Evolutionary conservation across 2,888 invertebrate genomes (phyloP), one percentile per base, ranked within the genome.

Genomic region (Aphodius granarius): DNA sequence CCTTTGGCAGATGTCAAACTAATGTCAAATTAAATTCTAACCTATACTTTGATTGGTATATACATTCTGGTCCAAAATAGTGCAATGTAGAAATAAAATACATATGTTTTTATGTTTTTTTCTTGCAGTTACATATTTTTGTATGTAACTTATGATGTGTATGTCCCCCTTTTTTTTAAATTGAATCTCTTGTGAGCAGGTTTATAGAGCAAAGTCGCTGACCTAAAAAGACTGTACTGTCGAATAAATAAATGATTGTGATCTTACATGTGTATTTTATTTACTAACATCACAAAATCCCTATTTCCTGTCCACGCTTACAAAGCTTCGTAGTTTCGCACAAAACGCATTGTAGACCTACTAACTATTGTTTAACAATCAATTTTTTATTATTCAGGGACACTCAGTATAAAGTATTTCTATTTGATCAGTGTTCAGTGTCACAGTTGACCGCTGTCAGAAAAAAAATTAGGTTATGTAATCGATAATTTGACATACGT

Each of bases 51-150:
- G n/a, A n/a, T n/a, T n/a, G n/a, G n/a, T n/a, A n/a, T n/a, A n/a
- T n/a, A n/a, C n/a, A n/a, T n/a, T n/a, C n/a, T 23, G 23, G 23
- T 23, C 13, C 6, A 43, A 43, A 43, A 43, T 6, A 6, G 43
- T 43, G 43, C 0, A 43, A 43, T 43, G 43, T 43, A 43, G 43
- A 9, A 43, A 66, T 73, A 43, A 66, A 73, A 73, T 73, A 66
- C 73, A 73, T 73, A 66, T 73, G 73, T 73, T 65, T 66, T 66
- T 43, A 6, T 23, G 43, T 73, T 23, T 64, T 66, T 66, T 73
- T 66, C 13, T 64, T 2, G 13, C 43, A 43, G 43, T 43, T 43
- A 43, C 43, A 43, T 43, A 2, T 43, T 13, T 43, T 2, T 43
- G 13, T 43, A 2, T 43, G 43, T 9, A 9, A 43, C 43, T 20